A percentile compares a stretch with the other conserved stretches of the same genome.
These are phyloP conservation scores for Ornithoptera alexandrae DNA, from an alignment of 2,888 invertebrate species.

Conservation along the genomic window DNA sequence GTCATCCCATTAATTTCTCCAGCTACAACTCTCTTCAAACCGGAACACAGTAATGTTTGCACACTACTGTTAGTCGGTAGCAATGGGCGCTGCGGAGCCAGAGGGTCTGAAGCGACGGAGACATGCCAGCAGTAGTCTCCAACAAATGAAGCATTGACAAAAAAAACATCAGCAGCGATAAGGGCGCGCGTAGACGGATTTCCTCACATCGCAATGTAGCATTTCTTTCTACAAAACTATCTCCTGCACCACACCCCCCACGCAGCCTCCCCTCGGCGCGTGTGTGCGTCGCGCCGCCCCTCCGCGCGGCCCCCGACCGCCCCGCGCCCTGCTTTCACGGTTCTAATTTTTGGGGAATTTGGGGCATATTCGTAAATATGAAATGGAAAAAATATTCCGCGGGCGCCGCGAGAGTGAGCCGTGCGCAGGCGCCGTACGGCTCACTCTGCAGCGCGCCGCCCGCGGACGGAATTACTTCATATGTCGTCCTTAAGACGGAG, in stretches of 20 bases:
- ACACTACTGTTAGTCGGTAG: too few species aligned
- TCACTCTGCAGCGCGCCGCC: conserved; percentile 44
- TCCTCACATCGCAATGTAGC: conserved; percentile 49
- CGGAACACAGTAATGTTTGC: too few species aligned
- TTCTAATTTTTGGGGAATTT: conserved; percentile 82
- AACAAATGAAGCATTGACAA: not conserved
- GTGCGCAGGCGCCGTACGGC: conserved; percentile 47
- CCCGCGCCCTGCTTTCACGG: conserved; percentile 74
- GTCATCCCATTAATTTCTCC: too few species aligned
- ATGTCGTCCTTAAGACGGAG: conserved; percentile 81
- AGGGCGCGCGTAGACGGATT: conserved; percentile 47
- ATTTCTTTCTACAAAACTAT: conserved; percentile 77
- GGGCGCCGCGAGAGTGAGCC: conserved; percentile 48
- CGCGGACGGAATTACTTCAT: conserved; percentile 73
- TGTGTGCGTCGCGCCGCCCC: conserved; percentile 58
- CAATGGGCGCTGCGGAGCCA: too few species aligned
- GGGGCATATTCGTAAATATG: conserved; percentile 82
- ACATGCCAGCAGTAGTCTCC: too few species aligned
- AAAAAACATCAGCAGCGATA: conserved; percentile 43
- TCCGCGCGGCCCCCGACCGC: conserved; percentile 41
- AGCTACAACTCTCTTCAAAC: too few species aligned
- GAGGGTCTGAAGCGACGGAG: too few species aligned
- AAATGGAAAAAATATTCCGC: conserved; percentile 80
- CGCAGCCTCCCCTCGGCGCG: conserved; percentile 39
- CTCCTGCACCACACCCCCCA: conserved; percentile 57